Percentiles rank a stretch among this genome's conserved stretches.
phyloP scores from a whole-genome alignment of 2,113 vertebrate species.

The Erinaceus europaeus region DNA sequence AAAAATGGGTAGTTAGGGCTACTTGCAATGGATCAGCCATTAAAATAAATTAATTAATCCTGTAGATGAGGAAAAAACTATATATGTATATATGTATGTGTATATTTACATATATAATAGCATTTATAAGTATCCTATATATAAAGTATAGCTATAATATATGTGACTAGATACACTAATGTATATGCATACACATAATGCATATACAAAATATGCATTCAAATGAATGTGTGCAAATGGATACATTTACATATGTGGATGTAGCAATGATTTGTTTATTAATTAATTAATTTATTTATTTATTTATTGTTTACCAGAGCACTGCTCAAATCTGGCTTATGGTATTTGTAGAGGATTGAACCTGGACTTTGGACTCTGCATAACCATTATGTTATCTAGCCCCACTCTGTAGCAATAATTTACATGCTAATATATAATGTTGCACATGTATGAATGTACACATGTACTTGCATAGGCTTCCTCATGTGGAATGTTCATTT shows the following conservation, averaged over 20 bases:
- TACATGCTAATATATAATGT: background rate
- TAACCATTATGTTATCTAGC: too few relatives aligned
- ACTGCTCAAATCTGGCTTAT: too few relatives aligned
- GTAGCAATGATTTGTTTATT: too few relatives aligned
- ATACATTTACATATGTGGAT: too few relatives aligned
- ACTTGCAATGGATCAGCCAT: background rate
- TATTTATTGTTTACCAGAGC: too few relatives aligned
- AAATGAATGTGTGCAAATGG: too few relatives aligned
- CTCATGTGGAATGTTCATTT: background rate
- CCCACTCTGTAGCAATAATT: too few relatives aligned
- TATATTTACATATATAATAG: background rate
- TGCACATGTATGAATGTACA: background rate
- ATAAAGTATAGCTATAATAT: background rate
- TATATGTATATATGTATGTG: background rate
- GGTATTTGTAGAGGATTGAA: too few relatives aligned
- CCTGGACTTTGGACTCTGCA: too few relatives aligned
- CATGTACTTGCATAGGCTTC: background rate
- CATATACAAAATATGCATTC: background rate
- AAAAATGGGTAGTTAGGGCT: slow-evolving; percentile 50
- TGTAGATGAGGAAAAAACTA: background rate
- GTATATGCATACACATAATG: background rate
- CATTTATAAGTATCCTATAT: background rate
- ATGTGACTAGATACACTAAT: background rate
- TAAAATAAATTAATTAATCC: background rate
- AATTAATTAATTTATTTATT: too few relatives aligned